Evolutionary conservation across 92 coral and sea anemone genomes (phyloP).

Genomic region (Actinostola sp.): DNA sequence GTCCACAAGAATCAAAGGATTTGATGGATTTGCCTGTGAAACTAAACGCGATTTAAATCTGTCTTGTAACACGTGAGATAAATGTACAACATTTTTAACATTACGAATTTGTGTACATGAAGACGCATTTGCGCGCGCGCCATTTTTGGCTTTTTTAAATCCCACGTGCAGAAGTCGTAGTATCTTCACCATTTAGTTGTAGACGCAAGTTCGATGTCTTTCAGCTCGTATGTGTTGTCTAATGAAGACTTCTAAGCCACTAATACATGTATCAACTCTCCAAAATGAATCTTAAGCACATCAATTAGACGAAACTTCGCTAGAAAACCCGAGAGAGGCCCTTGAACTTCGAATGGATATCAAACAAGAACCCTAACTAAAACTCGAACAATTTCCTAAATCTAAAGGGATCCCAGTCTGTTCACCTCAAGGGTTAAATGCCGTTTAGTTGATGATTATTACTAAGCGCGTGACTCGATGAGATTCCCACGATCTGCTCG

Average conservation of each 20-base stretch:
- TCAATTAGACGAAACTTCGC: not conserved
- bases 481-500: too few relatives aligned
- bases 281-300: not conserved
- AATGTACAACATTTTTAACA: too few relatives aligned
- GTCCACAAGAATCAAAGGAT: not conserved
- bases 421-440: not conserved
- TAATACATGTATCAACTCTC: slow-evolving; percentile 11
- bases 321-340: not conserved
- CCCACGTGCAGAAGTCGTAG: not conserved
- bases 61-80: too few relatives aligned
- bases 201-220: not conserved
- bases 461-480: too few relatives aligned
- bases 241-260: slow-evolving; percentile 2
- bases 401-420: not conserved
- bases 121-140: not conserved
- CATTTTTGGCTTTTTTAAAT: not conserved
- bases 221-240: not conserved
- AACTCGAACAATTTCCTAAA: not conserved
- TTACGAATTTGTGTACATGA: too few relatives aligned
- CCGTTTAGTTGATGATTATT: not conserved
- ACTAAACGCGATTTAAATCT: not conserved
- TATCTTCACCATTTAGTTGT: not conserved
- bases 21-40: slow-evolving; percentile 1
- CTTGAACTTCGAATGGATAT: slow-evolving; percentile 14
- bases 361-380: not conserved